Evolutionary conservation across 2,888 invertebrate genomes (phyloP), one percentile per base, ranked within the genome.

Genomic region (Urechis unicinctus): DNA sequence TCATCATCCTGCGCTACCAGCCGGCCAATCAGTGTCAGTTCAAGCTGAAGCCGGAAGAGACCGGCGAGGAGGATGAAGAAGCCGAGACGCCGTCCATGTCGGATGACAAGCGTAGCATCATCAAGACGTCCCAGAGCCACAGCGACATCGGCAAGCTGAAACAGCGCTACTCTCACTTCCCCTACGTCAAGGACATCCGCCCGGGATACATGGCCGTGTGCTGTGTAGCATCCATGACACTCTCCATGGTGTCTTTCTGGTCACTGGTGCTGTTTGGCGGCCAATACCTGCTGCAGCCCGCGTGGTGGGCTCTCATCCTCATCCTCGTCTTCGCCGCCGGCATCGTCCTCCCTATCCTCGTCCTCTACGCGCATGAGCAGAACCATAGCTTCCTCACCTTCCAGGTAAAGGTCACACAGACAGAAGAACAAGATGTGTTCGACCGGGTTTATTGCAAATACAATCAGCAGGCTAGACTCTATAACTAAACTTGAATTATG

Each of bases 1-100:
- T 93, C 4, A 89, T 94, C 53, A 87, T 93, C 50, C 79, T 93
- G 53, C 83, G 92, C 48, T 92, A 92, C 71, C 82, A 86, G 47
- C 72, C 74, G 0, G 72, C 70, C 6, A 61, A 63, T 47, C 67
- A 70, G 55, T 73, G 72, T 50, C 74, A 74, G 60, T 75, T 75
- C 59, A 66, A 72, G 61, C 66, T 75, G 17, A 70, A 69, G 62
- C 69, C 73, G 24, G 73, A 74, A 28, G 47, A 57, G 22, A 21
- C 53, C 0, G 49, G 21, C 36, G 30, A 45, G 17, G 36, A 36
- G 17, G 36, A 36, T 36, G 36, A 36, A 36, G 17, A 13, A 13
- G 36, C 9, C 36, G n/a, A n/a, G n/a, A n/a, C n/a, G n/a, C n/a
- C n/a, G n/a, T n/a, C n/a, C n/a, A n/a, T n/a, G n/a, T 36, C 36